phyloP scores from a whole-genome alignment of 1,140 invertebrate species.

The Holcopasites calliopsidis region DNA sequence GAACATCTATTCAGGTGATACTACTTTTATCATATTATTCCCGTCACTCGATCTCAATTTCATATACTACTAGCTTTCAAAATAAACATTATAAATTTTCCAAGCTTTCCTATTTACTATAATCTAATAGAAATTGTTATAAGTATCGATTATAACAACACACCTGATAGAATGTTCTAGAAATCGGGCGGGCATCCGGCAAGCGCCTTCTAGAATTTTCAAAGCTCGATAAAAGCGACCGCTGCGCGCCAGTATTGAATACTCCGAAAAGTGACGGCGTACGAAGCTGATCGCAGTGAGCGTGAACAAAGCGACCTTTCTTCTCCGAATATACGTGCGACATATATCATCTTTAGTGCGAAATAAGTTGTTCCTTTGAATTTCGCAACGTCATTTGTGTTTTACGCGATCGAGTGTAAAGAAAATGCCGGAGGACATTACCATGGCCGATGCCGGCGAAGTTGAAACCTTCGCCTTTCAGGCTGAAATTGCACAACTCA shows the following conservation, averaged over 20 bases:
- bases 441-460: constrained; percentile 75
- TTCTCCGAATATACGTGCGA: not conserved
- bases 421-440: constrained; percentile 82
- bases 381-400: not conserved
- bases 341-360: not conserved
- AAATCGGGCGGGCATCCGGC: constrained; percentile 55
- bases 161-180: constrained; percentile 62
- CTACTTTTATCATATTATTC: not conserved
- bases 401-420: not conserved
- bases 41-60: too few relatives aligned
- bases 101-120: not conserved
- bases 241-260: constrained; percentile 40
- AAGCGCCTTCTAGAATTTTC: constrained; percentile 66
- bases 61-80: not conserved
- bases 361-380: not conserved
- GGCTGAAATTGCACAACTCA: constrained; percentile 92
- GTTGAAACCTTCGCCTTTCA: constrained; percentile 87
- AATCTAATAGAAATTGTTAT: not conserved
- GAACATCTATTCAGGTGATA: not conserved
- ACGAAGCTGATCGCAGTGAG: not conserved
- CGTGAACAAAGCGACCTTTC: not conserved
- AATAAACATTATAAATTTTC: not conserved
- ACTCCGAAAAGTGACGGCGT: constrained; percentile 44
- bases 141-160: not conserved
- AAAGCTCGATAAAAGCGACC: constrained; percentile 62